Evolutionary conservation across 1,140 invertebrate genomes (phyloP), one percentile per base, ranked within the genome.

Genomic region (Plutomurus gul): DNA sequence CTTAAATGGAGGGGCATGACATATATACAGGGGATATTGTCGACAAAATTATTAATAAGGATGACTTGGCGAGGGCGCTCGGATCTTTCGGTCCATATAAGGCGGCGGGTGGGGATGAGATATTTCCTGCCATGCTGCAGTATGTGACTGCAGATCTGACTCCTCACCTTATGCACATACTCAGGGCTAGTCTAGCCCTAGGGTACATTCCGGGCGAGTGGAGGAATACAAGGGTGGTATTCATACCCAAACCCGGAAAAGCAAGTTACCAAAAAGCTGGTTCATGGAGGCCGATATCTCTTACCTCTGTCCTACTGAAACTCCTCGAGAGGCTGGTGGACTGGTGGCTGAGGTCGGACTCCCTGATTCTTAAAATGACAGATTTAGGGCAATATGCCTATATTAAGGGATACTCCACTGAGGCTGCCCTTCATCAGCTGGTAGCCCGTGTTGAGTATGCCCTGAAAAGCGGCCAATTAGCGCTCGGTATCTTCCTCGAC

Each of bases 231-330:
- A 77, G 25, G 39, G 77, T 49, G n/a, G 36, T 82, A 0, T 82
- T 75, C 39, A 36, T 82, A 1, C 75, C 81, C 1, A 82, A 79
- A 51, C 77, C 78, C 1, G 78, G 75, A 5, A 82, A 80, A 36
- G n/a, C 11, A 1, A 71, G 75, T 40, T 77, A 79, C 43, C 4
- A 36, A 13, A 30, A 30, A 20, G 27, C 47, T 0, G 33, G 22
- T 18, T 30, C 65, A 5, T 82, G 77, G 77, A 43, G 77, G 16
- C 75, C 81, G 3, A 79, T 82, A 25, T 82, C 78, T 10, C 30
- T 82, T n/a, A 79, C 78, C 5, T 77, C 77, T 27, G 79, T 79
- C 40, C 25, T 77, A 1, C 36, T 77, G 3, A 82, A 82, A 73
- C 46, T 36, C 1, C 25, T 80, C 16, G 81, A 82, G 30, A 74